Base-by-base conservation (phyloP, 1,140 invertebrate species). In the Lordiphosa collinella region DNA sequence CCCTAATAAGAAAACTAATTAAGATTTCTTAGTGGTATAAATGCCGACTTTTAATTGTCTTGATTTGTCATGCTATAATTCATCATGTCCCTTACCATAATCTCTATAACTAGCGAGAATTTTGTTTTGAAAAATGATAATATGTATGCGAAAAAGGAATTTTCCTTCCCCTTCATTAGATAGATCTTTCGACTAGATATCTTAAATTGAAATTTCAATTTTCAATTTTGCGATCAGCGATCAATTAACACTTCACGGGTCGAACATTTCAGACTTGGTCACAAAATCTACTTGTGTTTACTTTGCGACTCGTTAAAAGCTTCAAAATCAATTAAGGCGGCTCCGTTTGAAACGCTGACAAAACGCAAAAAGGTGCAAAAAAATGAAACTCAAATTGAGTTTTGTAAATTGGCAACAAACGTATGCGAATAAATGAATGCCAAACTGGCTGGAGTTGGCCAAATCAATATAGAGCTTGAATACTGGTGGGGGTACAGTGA, bases 241-340 rank as follows among this genome's bases (percentile, higher is more conserved):
- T 73, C 69, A 73, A 74, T 74, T 69, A 69, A 75, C 62, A 74
- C 58, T 49, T 53, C 61, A 46, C 47, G 50, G 48, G 69, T 49
- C 43, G 51, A 48, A 50, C 22, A 25, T 51, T 40, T 40, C 41
- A 37, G n/a, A 62, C 48, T 61, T 67, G 73, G 65, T 18, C 18
- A 18, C 18, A 18, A 18, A 18, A 18, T 18, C 18, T 18, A 18
- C 18, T 18, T 18, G 69, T 64, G 74, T 60, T 78, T 69, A 51
- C 55, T 69, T 79, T 73, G 59, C 68, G 59, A 58, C 75, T 79
- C 64, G 75, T 79, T 80, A 79, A 80, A 80, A 62, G 68, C 64
- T 68, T 69, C 74, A 79, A 80, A 80, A 74, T 79, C 74, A 79
- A 79, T 79, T 80, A 79, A 66, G 74, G 46, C 59, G 57, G 58